Evolutionary conservation across 2,888 invertebrate species (phyloP).

Genomic region (Lomographa bimaculata): DNA sequence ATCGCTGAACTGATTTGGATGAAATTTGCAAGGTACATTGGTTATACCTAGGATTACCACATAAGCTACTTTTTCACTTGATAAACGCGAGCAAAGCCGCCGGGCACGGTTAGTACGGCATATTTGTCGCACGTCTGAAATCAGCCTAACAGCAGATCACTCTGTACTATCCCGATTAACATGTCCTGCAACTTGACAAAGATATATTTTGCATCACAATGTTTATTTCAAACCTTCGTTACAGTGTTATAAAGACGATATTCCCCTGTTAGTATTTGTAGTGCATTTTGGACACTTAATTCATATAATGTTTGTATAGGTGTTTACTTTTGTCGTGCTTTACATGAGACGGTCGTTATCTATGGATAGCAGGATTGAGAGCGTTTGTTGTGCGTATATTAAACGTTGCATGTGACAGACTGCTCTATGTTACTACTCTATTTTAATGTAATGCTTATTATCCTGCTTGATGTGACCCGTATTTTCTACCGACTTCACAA

Average conservation of each 20-base stretch:
- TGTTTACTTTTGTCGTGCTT: slow-evolving; percentile 12
- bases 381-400: background rate
- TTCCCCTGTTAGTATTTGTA: background rate
- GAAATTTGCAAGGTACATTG: too few relatives aligned
- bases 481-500: too few relatives aligned
- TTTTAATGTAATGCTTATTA: too few relatives aligned
- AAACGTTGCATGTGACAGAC: too few relatives aligned
- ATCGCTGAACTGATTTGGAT: too few relatives aligned
- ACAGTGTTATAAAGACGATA: slow-evolving; percentile 1
- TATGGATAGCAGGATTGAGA: slow-evolving; percentile 11
- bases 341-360: slow-evolving; percentile 8
- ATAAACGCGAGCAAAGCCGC: too few relatives aligned
- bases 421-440: too few relatives aligned
- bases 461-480: too few relatives aligned
- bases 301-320: slow-evolving; percentile 17
- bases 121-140: slow-evolving; percentile 31
- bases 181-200: slow-evolving; percentile 55
- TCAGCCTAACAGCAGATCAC: slow-evolving; percentile 54
- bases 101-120: too few relatives aligned
- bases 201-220: slow-evolving; percentile 19
- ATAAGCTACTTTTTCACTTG: too few relatives aligned
- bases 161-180: slow-evolving; percentile 60
- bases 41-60: too few relatives aligned
- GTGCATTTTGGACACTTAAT: slow-evolving; percentile 13
- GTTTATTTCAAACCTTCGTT: slow-evolving; percentile 2